A percentile compares a stretch with the other conserved stretches of the same genome.
Evolutionary conservation across 2,888 invertebrate genomes (phyloP).

Genomic region (Cephus rjabovi): DNA sequence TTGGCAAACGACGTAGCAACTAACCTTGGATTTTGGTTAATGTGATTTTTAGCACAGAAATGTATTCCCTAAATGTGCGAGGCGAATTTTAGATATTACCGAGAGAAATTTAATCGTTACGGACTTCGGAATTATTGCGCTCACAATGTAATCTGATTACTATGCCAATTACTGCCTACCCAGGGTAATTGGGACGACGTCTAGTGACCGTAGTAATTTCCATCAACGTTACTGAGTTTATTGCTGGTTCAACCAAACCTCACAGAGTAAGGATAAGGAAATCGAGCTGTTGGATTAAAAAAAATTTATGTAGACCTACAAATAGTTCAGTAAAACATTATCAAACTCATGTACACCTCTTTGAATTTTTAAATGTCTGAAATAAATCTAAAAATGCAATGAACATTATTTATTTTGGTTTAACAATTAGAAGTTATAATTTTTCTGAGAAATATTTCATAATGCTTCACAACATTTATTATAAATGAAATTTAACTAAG

Average conservation of each 20-base stretch:
- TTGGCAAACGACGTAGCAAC: neutral
- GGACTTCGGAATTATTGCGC: constrained; percentile 32
- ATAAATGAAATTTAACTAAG: too few relatives aligned
- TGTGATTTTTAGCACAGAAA: neutral
- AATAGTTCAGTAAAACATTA: neutral
- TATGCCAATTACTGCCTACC: constrained; percentile 33
- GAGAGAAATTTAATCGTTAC: constrained; percentile 40
- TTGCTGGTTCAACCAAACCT: neutral
- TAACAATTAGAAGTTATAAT: too few relatives aligned
- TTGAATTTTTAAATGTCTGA: too few relatives aligned
- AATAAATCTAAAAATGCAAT: too few relatives aligned
- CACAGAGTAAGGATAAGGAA: neutral
- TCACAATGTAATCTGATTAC: constrained; percentile 42
- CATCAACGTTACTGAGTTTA: constrained; percentile 22
- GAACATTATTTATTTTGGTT: too few relatives aligned
- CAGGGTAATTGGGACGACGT: constrained; percentile 33
- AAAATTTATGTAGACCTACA: neutral
- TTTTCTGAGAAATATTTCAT: too few relatives aligned
- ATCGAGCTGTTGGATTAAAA: neutral
- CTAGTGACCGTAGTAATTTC: constrained; percentile 34
- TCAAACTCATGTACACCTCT: neutral
- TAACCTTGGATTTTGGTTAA: neutral
- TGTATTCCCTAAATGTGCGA: neutral
- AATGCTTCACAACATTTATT: too few relatives aligned
- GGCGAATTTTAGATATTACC: neutral